Evolutionary conservation across 2,113 vertebrate species (phyloP).

Genomic region (Pimephales promelas): DNA sequence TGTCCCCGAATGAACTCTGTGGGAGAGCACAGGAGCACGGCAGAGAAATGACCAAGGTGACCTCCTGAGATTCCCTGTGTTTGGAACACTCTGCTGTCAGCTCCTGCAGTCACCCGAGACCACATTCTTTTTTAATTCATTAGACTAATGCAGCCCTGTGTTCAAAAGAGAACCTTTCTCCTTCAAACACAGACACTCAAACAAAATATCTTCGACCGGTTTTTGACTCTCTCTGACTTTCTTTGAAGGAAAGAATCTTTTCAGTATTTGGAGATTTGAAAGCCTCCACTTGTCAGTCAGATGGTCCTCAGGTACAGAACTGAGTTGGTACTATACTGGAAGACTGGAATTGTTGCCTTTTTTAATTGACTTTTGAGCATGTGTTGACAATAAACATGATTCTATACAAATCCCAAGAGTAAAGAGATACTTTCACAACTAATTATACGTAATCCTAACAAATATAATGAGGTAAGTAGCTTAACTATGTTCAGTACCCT

Average conservation of each 20-base stretch:
- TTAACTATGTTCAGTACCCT: background rate
- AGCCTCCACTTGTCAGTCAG: no score
- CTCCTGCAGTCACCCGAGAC: conserved; percentile 7
- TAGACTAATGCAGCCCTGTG: conserved; percentile 39
- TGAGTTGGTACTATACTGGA: background rate
- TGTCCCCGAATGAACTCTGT: conserved; percentile 41
- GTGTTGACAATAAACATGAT: background rate
- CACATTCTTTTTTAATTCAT: conserved; percentile 41
- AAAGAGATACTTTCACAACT: background rate
- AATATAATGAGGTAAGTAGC: background rate
- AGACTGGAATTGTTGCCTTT: background rate
- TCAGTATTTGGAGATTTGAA: no score
- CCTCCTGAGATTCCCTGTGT: conserved; percentile 23
- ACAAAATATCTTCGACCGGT: background rate
- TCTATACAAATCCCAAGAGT: background rate
- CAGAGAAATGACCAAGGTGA: conserved; percentile 43
- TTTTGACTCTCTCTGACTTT: background rate
- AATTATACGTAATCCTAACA: conserved; percentile 11
- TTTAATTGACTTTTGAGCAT: background rate
- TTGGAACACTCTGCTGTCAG: conserved; percentile 39
- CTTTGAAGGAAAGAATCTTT: background rate
- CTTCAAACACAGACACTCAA: conserved; percentile 26
- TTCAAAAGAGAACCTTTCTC: conserved; percentile 19
- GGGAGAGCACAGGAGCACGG: background rate
- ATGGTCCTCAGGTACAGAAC: background rate